Conservation (phyloP, 2,113 vertebrate genomes). For the Myiozetetes cayanensis region DNA sequence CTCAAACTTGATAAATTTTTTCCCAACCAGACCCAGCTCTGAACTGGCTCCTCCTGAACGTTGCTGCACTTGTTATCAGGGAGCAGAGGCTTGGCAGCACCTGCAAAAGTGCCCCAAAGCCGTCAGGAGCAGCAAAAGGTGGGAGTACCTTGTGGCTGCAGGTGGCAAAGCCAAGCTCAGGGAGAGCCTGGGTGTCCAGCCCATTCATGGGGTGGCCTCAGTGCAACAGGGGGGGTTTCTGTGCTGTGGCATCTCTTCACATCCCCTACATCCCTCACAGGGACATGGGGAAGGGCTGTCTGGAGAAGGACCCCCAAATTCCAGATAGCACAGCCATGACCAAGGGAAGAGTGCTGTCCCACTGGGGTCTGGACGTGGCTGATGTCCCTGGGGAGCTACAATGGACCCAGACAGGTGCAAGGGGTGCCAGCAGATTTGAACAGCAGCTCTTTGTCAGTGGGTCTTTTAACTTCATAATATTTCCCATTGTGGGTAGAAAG, state of each 20-base stretch:
- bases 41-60: background rate
- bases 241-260: background rate
- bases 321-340: background rate
- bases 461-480: background rate
- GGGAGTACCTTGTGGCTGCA: background rate
- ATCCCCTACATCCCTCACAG: rapidly evolving
- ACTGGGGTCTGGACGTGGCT: rapidly evolving
- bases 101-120: background rate
- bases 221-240: background rate
- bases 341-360: background rate
- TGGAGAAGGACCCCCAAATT: background rate
- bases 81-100: background rate
- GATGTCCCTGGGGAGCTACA: rapidly evolving
- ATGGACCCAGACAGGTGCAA: background rate
- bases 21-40: background rate
- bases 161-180: background rate
- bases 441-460: background rate
- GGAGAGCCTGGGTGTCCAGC: background rate
- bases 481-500: background rate
- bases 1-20: background rate
- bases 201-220: background rate
- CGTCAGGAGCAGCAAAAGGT: background rate
- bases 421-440: background rate
- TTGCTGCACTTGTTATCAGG: rapidly evolving
- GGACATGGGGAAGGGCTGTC: background rate